Evolutionary conservation across 2,888 invertebrate genomes (phyloP).

Genomic region (Trachelus tabidus): DNA sequence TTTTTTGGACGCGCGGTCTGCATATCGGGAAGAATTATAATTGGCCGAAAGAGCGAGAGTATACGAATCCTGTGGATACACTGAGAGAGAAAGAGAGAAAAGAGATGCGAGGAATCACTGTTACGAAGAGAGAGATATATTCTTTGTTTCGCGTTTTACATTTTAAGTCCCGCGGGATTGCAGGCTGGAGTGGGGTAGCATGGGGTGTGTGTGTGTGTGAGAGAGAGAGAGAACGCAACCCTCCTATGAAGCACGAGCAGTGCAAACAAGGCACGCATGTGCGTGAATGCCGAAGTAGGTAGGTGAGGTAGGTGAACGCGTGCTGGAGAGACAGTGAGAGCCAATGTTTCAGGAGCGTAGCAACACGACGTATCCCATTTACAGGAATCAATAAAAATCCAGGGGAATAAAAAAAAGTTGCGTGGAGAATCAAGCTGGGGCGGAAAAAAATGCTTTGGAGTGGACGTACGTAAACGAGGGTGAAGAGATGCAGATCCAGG

Average conservation of each 20-base stretch:
- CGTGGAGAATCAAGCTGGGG: too few species aligned
- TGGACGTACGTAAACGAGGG: too few species aligned
- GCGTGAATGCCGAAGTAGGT: too few species aligned
- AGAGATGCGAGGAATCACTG: neutral
- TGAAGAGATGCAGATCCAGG: neutral
- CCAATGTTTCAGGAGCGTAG: neutral
- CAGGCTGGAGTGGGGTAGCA: neutral
- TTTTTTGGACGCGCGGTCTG: neutral
- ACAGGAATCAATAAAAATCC: constrained; percentile 42
- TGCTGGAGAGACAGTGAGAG: too few species aligned
- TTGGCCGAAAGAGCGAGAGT: neutral
- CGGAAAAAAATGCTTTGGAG: too few species aligned
- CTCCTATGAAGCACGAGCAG: neutral
- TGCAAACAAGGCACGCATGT: too few species aligned
- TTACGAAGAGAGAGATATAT: neutral
- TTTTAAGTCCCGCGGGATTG: constrained; percentile 2
- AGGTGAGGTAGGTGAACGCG: too few species aligned
- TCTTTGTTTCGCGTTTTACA: neutral
- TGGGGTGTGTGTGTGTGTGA: neutral
- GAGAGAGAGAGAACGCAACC: neutral
- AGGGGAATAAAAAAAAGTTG: constrained; percentile 16
- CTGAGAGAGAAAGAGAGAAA: neutral
- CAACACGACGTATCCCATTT: constrained; percentile 17
- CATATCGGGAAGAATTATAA: neutral
- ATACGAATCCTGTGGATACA: neutral